phyloP scores from a whole-genome alignment of 2,113 vertebrate species.

The Calidris pygmaea region DNA sequence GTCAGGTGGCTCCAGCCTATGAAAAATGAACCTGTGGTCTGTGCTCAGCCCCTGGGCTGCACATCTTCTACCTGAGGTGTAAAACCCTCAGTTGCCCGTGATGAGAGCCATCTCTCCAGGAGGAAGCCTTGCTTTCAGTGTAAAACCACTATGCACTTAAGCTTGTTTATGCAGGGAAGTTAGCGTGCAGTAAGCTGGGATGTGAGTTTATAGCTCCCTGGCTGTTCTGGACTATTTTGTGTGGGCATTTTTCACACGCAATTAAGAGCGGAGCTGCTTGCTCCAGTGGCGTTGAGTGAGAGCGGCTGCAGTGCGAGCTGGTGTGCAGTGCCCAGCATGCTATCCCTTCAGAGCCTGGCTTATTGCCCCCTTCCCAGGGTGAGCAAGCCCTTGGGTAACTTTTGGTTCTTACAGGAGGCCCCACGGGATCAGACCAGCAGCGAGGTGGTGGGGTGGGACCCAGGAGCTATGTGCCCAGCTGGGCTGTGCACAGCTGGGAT shows the following conservation, averaged over 20 bases:
- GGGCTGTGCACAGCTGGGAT: neutral
- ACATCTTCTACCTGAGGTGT: neutral
- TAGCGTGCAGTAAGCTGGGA: neutral
- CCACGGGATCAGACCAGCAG: neutral
- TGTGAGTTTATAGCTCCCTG: neutral
- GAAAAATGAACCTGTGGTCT: neutral
- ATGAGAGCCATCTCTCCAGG: neutral
- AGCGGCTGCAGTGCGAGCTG: fast-evolving
- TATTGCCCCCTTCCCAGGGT: neutral
- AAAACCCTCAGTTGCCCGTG: neutral
- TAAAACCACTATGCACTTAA: neutral
- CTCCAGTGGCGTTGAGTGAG: neutral
- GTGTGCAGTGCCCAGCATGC: neutral
- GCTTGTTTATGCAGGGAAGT: neutral
- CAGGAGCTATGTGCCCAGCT: neutral
- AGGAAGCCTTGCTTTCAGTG: neutral
- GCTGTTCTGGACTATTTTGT: neutral
- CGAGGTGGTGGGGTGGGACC: neutral
- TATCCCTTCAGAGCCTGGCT: neutral
- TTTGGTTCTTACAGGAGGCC: neutral
- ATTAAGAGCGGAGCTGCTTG: neutral
- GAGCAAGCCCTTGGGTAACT: neutral
- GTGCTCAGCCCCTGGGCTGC: neutral
- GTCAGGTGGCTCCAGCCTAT: neutral
- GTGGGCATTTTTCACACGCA: neutral